Evolutionary conservation across 2,888 invertebrate genomes (phyloP), one percentile per base, ranked within the genome.

Genomic region (Palloptera scutellata): DNA sequence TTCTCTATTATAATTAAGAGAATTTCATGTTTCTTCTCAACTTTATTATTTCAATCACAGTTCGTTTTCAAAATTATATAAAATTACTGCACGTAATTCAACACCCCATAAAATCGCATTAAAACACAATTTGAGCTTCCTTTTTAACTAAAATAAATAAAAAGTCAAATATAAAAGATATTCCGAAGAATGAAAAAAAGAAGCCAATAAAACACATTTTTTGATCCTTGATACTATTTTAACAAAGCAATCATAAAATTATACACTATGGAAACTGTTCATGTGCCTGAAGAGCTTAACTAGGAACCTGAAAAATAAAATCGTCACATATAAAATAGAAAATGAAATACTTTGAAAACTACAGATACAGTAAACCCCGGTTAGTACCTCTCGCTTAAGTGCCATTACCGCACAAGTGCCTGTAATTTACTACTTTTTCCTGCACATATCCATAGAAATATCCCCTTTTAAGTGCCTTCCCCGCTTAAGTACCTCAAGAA

Each of bases 91-190:
- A 61, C 70, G 69, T 64, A 68, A 65, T 67, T 66, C 71, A 66
- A 70, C 70, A 74, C 68, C 71, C 77, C 15, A 78, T 79, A 76
- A 79, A 80, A 79, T 73, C 79, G 74, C 73, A 80, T 80, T 79
- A 80, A 79, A 79, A 78, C 72, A 71, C 80, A 79, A 78, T 79
- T 79, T 75, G 71, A 73, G 64, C 70, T 11, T 58, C 54, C 67
- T 57, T 65, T 42, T 51, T n/a, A 48, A 52, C 17, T 51, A 62
- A 40, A 55, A 61, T 51, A 51, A 61, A 61, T 61, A 12, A 51
- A 52, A 61, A 41, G 12, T 40, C 48, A 40, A 12, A 17, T 19
- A 48, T 1, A 30, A 11, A 12, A 43, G n/a, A n/a, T 13, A 19
- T 19, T 15, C 48, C 17, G 41, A 45, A 64, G 58, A 63, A 40